These are phyloP conservation scores for Theodoxus fluviatilis DNA, from an alignment of 2,888 invertebrate species.

Conservation along the genomic window DNA sequence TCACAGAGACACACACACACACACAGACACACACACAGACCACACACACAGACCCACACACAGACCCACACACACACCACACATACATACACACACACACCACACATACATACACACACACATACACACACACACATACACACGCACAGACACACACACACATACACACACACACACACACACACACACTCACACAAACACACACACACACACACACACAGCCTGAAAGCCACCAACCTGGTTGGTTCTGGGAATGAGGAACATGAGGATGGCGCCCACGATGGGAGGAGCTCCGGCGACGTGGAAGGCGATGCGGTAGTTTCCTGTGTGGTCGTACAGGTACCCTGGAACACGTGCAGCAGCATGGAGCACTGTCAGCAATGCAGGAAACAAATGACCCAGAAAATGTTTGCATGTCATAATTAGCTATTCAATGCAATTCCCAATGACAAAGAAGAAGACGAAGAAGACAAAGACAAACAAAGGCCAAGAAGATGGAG, in stretches of 20 bases:
- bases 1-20: not conserved
- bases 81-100: not conserved
- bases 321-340: conserved; percentile 67
- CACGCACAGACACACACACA: not conserved
- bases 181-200: not conserved
- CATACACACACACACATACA: not conserved
- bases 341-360: conserved; percentile 73
- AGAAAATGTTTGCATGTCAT: not conserved
- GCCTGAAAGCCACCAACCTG: conserved; percentile 39
- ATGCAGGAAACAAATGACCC: conserved; percentile 29
- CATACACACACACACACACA: conserved; percentile 16
- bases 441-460: no score
- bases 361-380: no score
- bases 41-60: not conserved
- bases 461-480: no score
- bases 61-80: not conserved
- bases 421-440: not conserved
- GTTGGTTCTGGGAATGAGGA: conserved; percentile 71
- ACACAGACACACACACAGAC: conserved; percentile 29
- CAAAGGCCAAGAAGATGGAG: no score
- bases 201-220: not conserved
- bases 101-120: not conserved
- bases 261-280: conserved; percentile 78
- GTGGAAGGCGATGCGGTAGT: conserved; percentile 80
- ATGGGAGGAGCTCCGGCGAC: conserved; percentile 86